A percentile compares a stretch with the other conserved stretches of the same genome.
These are phyloP conservation scores for Chalcis sispes DNA, from an alignment of 2,888 invertebrate genomes.

Conservation along the genomic window DNA sequence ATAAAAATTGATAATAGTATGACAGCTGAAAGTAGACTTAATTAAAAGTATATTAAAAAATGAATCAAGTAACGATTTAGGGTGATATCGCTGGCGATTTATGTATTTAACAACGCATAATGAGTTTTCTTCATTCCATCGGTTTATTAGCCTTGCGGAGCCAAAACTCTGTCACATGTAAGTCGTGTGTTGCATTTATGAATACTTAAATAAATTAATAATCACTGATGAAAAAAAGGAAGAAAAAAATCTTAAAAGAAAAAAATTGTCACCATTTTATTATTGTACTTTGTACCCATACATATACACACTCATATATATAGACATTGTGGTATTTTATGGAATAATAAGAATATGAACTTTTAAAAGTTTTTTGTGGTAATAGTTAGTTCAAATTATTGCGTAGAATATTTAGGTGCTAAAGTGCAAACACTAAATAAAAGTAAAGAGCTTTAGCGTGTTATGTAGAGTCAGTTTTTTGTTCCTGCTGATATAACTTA, in stretches of 20 bases:
- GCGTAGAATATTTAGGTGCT: constrained; percentile 39
- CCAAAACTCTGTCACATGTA: constrained; percentile 59
- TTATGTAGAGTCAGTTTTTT: constrained; percentile 46
- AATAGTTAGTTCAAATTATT: constrained; percentile 35
- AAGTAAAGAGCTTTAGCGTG: constrained; percentile 13
- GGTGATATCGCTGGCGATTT: constrained; percentile 72
- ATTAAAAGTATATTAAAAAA: constrained; percentile 61
- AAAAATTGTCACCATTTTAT: constrained; percentile 49
- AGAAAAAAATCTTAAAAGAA: constrained; percentile 40
- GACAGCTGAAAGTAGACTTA: constrained; percentile 60
- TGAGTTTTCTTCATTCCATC: constrained; percentile 70
- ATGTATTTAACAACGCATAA: constrained; percentile 69
- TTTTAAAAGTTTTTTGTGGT: constrained; percentile 21
- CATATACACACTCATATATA: constrained; percentile 2
- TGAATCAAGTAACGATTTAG: constrained; percentile 57
- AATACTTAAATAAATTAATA: constrained; percentile 66
- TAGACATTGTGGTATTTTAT: constrained; percentile 15
- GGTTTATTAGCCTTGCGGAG: constrained; percentile 61
- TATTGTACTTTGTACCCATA: constrained; percentile 32
- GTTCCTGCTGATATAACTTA: constrained; percentile 33
- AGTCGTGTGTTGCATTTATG: constrained; percentile 69
- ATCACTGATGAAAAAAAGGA: constrained; percentile 38
- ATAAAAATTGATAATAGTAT: constrained; percentile 32
- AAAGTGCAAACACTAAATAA: constrained; percentile 27
- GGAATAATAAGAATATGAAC: constrained; percentile 26